A percentile compares a stretch with the other conserved stretches of the same genome.
Conservation (phyloP, 2,888 invertebrate genomes). For the Lepidocyrtinus sp. region DNA sequence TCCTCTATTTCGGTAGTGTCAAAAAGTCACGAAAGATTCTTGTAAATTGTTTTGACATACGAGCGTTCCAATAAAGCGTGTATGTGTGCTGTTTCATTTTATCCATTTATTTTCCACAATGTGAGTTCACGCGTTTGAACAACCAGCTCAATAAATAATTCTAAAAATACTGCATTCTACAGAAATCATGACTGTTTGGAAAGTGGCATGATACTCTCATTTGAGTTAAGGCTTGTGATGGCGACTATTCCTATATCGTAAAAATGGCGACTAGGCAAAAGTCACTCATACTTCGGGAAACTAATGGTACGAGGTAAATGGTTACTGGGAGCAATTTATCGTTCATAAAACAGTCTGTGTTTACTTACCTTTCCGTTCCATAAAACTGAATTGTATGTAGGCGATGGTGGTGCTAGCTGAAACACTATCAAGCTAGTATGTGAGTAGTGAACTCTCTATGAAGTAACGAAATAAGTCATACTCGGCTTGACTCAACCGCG, state of each 20-base stretch:
- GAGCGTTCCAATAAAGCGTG: not conserved
- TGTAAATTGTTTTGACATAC: conserved; percentile 42
- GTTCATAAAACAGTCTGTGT: conserved; percentile 12
- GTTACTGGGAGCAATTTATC: conserved; percentile 15
- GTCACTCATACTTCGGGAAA: no score
- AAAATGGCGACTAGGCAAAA: no score
- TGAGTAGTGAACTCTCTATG: no score
- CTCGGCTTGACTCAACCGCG: no score
- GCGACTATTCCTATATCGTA: no score
- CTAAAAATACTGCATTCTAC: conserved; percentile 12
- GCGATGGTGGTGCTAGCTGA: no score
- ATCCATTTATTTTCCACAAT: conserved; percentile 4
- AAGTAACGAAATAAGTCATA: no score
- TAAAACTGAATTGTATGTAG: not conserved
- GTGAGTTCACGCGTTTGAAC: not conserved
- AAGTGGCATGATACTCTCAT: no score
- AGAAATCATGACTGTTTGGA: not conserved
- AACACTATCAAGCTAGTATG: no score
- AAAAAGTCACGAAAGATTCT: conserved; percentile 49
- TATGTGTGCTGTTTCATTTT: not conserved
- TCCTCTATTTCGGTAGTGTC: conserved; percentile 32
- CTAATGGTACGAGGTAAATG: not conserved
- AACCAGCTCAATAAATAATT: conserved; percentile 19
- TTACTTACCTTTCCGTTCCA: not conserved
- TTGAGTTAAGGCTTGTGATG: not conserved